Percentiles rank a stretch among this genome's conserved stretches.
Evolutionary conservation across 2,797 vertebrate species (phyloP).

Genomic region (Anguilla marmorata): DNA sequence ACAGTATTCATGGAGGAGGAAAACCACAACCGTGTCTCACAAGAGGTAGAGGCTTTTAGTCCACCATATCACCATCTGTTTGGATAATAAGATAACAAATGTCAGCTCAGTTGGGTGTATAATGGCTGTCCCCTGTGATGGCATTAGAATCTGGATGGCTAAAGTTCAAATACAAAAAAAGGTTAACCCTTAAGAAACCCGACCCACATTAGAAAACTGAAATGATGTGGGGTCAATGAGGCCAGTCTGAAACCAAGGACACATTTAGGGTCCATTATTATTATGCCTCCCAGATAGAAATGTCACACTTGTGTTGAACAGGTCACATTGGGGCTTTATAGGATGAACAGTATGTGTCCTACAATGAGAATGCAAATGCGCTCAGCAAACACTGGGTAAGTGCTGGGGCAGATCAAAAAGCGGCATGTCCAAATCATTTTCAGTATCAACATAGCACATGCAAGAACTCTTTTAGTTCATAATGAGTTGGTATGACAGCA

Average conservation of each 20-base stretch:
- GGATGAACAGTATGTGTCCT: not conserved
- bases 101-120: not conserved
- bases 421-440: not conserved
- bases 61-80: constrained; percentile 16
- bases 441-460: not conserved
- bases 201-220: not conserved
- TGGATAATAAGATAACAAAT: constrained; percentile 21
- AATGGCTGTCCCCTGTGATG: not conserved
- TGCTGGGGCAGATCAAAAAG: not conserved
- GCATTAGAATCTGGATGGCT: constrained; percentile 13
- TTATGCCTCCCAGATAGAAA: not conserved
- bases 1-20: not conserved
- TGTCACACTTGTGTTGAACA: not conserved
- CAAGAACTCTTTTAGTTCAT: no score
- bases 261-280: not conserved
- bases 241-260: not conserved
- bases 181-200: constrained; percentile 6
- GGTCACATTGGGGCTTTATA: not conserved
- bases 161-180: constrained; percentile 8
- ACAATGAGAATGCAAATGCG: not conserved
- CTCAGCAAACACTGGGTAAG: not conserved
- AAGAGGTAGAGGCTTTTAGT: constrained; percentile 8
- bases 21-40: constrained; percentile 7
- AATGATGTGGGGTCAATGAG: not conserved
- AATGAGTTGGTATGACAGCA: no score